These are phyloP conservation scores for Paraescarpia echinospica DNA, from an alignment of 1,140 invertebrate genomes.

Conservation along the genomic window DNA sequence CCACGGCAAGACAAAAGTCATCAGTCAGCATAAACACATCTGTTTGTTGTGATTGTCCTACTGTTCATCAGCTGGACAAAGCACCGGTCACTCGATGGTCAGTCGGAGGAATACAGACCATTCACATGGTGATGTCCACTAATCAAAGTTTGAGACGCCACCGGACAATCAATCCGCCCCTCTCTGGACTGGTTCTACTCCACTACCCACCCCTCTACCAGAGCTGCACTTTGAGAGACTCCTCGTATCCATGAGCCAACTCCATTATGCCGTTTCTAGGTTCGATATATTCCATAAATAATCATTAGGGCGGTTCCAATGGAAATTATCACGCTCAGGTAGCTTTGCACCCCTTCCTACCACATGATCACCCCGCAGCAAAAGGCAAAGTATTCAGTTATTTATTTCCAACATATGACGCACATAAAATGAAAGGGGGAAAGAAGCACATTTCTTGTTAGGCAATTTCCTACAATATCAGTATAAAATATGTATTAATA, in stretches of 20 bases:
- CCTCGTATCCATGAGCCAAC: background rate
- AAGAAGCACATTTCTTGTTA: too few relatives aligned
- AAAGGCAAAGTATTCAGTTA: background rate
- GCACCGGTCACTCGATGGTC: background rate
- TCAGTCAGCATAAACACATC: background rate
- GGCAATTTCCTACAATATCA: too few relatives aligned
- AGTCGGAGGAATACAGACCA: background rate
- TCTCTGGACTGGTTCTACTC: background rate
- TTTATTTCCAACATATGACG: too few relatives aligned
- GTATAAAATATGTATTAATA: too few relatives aligned
- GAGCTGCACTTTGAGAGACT: background rate
- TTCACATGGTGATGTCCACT: background rate
- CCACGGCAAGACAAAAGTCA: background rate
- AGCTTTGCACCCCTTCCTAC: background rate
- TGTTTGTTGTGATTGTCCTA: background rate
- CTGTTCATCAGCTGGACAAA: background rate
- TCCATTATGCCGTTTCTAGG: background rate
- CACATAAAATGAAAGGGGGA: too few relatives aligned
- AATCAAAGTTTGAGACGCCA: background rate
- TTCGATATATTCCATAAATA: background rate
- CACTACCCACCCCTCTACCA: background rate
- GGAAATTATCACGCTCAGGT: background rate
- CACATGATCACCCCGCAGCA: background rate
- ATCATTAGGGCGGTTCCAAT: background rate
- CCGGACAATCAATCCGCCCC: background rate